Conservation (phyloP, 1,140 invertebrate genomes). For the Leptinotarsa lineolata region DNA sequence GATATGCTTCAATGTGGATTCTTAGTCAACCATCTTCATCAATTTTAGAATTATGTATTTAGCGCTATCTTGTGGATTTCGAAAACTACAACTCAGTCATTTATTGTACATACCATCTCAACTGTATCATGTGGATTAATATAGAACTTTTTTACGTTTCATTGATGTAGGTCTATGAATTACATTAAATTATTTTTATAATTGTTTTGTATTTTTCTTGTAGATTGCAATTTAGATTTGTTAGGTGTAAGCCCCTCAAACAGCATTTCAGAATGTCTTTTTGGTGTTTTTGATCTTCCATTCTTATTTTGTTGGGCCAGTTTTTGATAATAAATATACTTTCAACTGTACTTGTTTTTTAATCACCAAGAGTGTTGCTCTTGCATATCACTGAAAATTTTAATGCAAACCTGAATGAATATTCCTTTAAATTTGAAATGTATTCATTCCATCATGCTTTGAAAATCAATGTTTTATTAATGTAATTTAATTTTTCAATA, state of each 20-base stretch:
- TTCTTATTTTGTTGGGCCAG: not conserved
- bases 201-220: slow-evolving; percentile 16
- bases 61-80: not conserved
- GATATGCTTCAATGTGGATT: too few species aligned
- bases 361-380: not conserved
- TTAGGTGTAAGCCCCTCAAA: not conserved
- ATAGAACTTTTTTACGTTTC: not conserved
- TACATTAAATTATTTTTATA: slow-evolving; percentile 27
- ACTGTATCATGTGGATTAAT: not conserved
- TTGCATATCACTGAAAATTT: not conserved
- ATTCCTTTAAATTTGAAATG: too few species aligned
- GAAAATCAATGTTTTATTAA: too few species aligned
- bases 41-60: not conserved
- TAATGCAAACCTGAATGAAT: too few species aligned
- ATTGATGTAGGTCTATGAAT: slow-evolving; percentile 9
- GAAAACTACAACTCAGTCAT: not conserved
- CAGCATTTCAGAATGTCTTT: not conserved
- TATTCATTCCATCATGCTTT: too few species aligned
- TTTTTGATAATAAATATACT: not conserved
- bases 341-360: not conserved
- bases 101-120: not conserved
- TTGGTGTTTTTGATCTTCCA: not conserved
- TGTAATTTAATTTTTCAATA: too few species aligned
- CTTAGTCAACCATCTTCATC: not conserved
- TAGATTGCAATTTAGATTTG: not conserved